These are phyloP conservation scores for Nycticebus coucang DNA, from an alignment of 2,113 vertebrate genomes.

Conservation along the genomic window DNA sequence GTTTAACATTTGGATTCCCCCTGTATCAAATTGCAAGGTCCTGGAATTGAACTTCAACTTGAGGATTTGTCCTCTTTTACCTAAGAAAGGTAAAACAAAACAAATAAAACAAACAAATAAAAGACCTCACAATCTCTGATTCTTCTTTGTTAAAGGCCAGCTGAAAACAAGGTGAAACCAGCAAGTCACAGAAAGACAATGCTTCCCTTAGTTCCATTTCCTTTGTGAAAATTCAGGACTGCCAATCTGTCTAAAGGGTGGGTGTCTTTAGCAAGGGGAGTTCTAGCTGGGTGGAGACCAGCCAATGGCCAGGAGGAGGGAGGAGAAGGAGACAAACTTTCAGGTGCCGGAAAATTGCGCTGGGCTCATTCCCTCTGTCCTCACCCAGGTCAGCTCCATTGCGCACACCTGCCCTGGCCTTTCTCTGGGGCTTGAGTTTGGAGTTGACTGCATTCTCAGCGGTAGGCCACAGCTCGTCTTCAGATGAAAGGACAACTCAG, in stretches of 20 bases:
- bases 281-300: background rate
- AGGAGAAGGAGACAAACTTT: background rate
- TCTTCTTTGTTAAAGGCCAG: background rate
- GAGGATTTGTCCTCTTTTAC: constrained; percentile 26
- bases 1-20: background rate
- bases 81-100: background rate
- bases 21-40: background rate
- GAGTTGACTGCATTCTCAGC: constrained; percentile 73
- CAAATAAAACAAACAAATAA: background rate
- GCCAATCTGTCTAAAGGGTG: background rate
- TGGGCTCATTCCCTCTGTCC: background rate
- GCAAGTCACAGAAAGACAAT: background rate
- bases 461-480: constrained; percentile 24
- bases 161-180: background rate
- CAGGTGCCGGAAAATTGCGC: accelerated
- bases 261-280: constrained; percentile 28
- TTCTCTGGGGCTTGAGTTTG: constrained; percentile 54
- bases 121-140: background rate
- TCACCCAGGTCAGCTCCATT: background rate
- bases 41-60: background rate
- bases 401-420: background rate
- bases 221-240: background rate
- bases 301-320: background rate
- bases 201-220: background rate
- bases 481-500: constrained; percentile 80